Percentiles rank a stretch among this genome's conserved stretches.
These are phyloP conservation scores for Hemistola chrysoprasaria DNA, from an alignment of 2,888 invertebrate species.

Conservation along the genomic window DNA sequence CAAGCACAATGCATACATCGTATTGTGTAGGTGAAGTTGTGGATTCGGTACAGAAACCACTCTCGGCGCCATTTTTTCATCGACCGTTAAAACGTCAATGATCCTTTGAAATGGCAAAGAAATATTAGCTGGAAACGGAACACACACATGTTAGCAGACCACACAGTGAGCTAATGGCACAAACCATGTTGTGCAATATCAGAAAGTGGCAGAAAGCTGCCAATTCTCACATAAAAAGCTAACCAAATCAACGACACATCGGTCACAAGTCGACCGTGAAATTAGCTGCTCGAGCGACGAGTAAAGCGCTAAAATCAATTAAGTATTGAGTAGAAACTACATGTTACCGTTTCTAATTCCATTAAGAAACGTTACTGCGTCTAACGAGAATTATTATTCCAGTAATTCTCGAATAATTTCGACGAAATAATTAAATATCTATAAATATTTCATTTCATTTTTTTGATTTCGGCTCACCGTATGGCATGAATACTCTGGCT, in stretches of 20 bases:
- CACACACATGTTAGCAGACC: conserved; percentile 68
- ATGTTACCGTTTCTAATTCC: conserved; percentile 5
- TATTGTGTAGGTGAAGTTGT: conserved; percentile 45
- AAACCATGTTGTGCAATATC: conserved; percentile 61
- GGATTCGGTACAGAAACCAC: conserved; percentile 28
- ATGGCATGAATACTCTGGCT: conserved; percentile 20
- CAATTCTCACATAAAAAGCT: conserved; percentile 57
- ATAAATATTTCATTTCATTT: not conserved
- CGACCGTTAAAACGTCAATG: conserved; percentile 68
- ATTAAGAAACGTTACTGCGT: not conserved
- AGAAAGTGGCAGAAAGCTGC: conserved; percentile 55
- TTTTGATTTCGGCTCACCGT: conserved; percentile 9
- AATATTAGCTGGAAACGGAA: conserved; percentile 66
- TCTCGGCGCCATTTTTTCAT: conserved; percentile 61
- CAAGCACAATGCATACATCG: conserved; percentile 44
- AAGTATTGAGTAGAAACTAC: conserved; percentile 30
- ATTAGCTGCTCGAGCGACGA: conserved; percentile 54
- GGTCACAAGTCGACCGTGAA: conserved; percentile 67
- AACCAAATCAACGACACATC: conserved; percentile 62
- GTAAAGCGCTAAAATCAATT: conserved; percentile 55
- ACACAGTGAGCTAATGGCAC: conserved; percentile 62
- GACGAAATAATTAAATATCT: no score
- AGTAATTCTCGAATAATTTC: no score
- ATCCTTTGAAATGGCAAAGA: conserved; percentile 69
- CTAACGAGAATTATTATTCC: no score